A percentile compares a stretch with the other conserved stretches of the same genome.
These are phyloP conservation scores for Drosophila leontia DNA, from an alignment of 1,140 invertebrate genomes.

Conservation along the genomic window DNA sequence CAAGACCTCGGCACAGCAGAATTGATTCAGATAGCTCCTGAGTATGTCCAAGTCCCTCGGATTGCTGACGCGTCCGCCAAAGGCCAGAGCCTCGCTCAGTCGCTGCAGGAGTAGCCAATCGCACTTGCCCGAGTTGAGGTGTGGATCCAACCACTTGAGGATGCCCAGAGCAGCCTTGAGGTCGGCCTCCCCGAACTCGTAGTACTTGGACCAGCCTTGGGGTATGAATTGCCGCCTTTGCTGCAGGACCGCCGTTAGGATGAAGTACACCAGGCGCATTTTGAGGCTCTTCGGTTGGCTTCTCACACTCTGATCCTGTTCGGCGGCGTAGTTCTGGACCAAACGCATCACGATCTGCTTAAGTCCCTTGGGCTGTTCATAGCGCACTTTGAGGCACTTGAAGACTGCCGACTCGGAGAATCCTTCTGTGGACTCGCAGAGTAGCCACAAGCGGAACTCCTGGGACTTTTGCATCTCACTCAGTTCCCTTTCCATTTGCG, in stretches of 20 bases:
- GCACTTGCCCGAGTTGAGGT: slow-evolving; percentile 56
- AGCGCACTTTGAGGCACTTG: slow-evolving; percentile 91
- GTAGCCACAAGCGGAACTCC: slow-evolving; percentile 92
- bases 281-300: slow-evolving; percentile 78
- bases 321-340: slow-evolving; percentile 79
- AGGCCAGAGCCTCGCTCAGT: slow-evolving; percentile 92
- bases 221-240: slow-evolving; percentile 94
- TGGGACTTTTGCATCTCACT: slow-evolving; percentile 87
- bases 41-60: slow-evolving; percentile 91
- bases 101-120: slow-evolving; percentile 93
- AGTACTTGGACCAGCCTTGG: slow-evolving; percentile 93
- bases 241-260: slow-evolving; percentile 92
- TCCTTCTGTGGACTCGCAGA: slow-evolving; percentile 85
- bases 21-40: slow-evolving; percentile 90
- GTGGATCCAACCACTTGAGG: slow-evolving; percentile 87
- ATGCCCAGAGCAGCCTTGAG: slow-evolving; percentile 91
- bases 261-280: slow-evolving; percentile 81
- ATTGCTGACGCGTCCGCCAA: slow-evolving; percentile 95
- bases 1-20: slow-evolving; percentile 88
- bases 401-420: slow-evolving; percentile 71
- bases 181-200: slow-evolving; percentile 95
- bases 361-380: slow-evolving; percentile 91
- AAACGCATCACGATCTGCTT: slow-evolving; percentile 87
- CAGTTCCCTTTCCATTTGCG: slow-evolving; percentile 90
- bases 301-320: slow-evolving; percentile 35